Evolutionary conservation across 2,797 vertebrate species (phyloP).

Genomic region (Valencia hispanica): DNA sequence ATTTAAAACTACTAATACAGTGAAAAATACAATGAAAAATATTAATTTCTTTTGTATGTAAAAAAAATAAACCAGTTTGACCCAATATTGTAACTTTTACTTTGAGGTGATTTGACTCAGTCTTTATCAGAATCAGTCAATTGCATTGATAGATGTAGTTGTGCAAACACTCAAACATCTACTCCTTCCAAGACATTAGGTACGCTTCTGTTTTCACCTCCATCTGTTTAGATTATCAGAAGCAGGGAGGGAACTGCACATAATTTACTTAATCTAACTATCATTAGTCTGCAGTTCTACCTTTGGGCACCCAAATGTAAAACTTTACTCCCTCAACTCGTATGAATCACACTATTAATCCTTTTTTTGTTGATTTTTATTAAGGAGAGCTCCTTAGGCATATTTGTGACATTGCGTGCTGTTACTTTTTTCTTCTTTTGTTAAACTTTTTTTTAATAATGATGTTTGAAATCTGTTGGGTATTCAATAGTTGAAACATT

Average conservation of each 20-base stretch:
- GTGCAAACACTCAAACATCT: background rate
- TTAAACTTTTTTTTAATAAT: background rate
- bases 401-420: background rate
- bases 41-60: conserved; percentile 30
- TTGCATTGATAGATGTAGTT: conserved; percentile 9
- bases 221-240: conserved; percentile 49
- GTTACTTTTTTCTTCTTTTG: background rate
- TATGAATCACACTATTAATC: background rate
- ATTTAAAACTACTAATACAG: too few relatives aligned
- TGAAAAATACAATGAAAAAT: background rate
- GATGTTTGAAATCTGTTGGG: background rate
- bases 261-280: conserved; percentile 46
- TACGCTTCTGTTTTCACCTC: conserved; percentile 29
- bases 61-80: conserved; percentile 36
- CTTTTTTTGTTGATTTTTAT: conserved; percentile 8
- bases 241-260: conserved; percentile 8
- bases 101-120: background rate
- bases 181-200: conserved; percentile 26
- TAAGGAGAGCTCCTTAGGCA: background rate
- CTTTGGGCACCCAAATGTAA: conserved; percentile 28
- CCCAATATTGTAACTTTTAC: conserved; percentile 29
- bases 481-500: conserved; percentile 19
- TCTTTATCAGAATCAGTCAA: conserved; percentile 22
- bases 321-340: conserved; percentile 6
- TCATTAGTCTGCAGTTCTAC: conserved; percentile 36